phyloP scores from a whole-genome alignment of 2,888 invertebrate species.

The Cyaniris semiargus region DNA sequence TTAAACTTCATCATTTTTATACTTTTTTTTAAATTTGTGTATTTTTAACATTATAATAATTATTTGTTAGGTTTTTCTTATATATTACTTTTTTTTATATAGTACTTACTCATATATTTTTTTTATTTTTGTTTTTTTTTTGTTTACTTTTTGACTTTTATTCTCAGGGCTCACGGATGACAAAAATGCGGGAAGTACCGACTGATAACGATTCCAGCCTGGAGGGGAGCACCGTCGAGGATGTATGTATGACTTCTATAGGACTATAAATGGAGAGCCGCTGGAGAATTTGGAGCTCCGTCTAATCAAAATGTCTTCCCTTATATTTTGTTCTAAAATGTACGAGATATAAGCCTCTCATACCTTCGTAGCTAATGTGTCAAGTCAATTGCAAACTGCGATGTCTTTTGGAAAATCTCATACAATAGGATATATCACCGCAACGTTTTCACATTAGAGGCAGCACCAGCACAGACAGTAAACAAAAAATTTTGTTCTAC shows the following conservation, averaged over 20 bases:
- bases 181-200: conserved; percentile 4
- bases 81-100: not conserved
- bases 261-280: not conserved
- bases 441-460: too few species aligned
- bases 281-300: not conserved
- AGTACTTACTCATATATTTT: too few species aligned
- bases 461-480: too few species aligned
- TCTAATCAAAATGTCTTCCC: too few species aligned
- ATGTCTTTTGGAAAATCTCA: too few species aligned
- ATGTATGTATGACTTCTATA: conserved; percentile 1
- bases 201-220: not conserved
- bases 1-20: not conserved
- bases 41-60: not conserved
- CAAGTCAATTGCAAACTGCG: too few species aligned
- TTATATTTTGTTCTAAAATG: too few species aligned
- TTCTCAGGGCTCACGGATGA: not conserved
- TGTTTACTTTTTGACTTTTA: not conserved
- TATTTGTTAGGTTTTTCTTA: not conserved
- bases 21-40: not conserved
- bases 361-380: too few species aligned
- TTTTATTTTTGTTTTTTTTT: not conserved
- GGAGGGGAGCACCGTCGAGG: not conserved
- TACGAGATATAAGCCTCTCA: too few species aligned
- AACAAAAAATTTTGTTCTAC: too few species aligned
- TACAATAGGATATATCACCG: too few species aligned